phyloP scores from a whole-genome alignment of 2,113 vertebrate genomes.

The Nothoprocta perdicaria region DNA sequence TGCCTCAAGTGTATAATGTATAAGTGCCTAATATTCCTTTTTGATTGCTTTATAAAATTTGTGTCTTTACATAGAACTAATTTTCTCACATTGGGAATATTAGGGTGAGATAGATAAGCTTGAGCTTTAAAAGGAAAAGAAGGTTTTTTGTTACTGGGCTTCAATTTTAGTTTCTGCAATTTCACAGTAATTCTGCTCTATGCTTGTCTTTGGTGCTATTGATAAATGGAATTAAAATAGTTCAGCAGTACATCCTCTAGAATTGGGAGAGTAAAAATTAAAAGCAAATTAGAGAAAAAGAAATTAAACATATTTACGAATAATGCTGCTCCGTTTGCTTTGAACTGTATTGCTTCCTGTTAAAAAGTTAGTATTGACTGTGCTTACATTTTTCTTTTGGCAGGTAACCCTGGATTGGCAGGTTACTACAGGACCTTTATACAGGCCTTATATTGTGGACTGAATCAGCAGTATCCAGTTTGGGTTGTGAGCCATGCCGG shows the following conservation, averaged over 20 bases:
- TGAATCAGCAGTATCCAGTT: slow-evolving; percentile 82
- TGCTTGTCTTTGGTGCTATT: neutral
- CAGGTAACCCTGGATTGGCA: slow-evolving; percentile 93
- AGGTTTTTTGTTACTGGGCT: neutral
- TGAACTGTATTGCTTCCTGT: neutral
- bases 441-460: slow-evolving; percentile 81
- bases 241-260: neutral
- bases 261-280: neutral
- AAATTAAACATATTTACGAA: neutral
- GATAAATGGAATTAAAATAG: neutral
- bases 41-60: neutral
- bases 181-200: neutral
- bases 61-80: neutral
- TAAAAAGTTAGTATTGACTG: slow-evolving; percentile 7
- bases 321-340: neutral
- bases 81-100: neutral
- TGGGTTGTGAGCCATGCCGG: slow-evolving; percentile 94
- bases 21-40: neutral
- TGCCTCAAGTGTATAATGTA: neutral
- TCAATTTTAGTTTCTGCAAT: neutral
- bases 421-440: slow-evolving; percentile 90
- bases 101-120: neutral
- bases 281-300: neutral
- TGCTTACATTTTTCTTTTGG: slow-evolving; percentile 49
- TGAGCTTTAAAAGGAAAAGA: neutral